A percentile compares a stretch with the other conserved stretches of the same genome.
phyloP scores from a whole-genome alignment of 1,140 invertebrate genomes.

The Drosophila pectinifera region DNA sequence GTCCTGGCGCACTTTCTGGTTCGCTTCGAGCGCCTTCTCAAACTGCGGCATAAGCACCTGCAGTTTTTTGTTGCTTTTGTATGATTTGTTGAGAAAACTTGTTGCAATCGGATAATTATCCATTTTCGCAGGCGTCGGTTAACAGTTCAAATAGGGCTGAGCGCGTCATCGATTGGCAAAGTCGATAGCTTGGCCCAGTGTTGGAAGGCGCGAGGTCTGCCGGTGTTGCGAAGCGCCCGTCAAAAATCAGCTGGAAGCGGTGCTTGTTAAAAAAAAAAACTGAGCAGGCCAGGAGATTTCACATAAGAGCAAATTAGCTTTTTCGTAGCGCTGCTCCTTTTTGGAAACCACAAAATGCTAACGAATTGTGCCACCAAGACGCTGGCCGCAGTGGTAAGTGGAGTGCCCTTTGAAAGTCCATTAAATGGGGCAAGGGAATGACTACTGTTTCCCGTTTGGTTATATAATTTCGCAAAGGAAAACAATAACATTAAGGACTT shows the following conservation, averaged over 20 bases:
- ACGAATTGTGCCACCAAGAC: conserved; percentile 73
- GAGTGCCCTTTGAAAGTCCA: too few species aligned
- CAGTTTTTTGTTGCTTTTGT: not conserved
- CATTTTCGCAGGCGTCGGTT: not conserved
- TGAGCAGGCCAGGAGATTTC: conserved; percentile 33
- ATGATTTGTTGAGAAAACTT: not conserved
- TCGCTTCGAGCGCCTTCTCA: not conserved
- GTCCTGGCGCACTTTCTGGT: not conserved
- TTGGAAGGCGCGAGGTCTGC: not conserved
- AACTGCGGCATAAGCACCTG: not conserved
- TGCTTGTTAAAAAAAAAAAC: conserved; percentile 41
- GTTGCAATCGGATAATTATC: not conserved
- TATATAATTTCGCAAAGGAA: conserved; percentile 71
- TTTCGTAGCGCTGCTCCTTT: conserved; percentile 22
- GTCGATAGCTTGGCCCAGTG: not conserved
- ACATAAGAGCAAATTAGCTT: conserved; percentile 44
- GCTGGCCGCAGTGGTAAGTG: conserved; percentile 68
- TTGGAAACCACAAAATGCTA: conserved; percentile 62
- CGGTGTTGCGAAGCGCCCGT: conserved; percentile 18
- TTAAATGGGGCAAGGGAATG: not conserved
- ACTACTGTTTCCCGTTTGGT: conserved; percentile 17
- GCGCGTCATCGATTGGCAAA: not conserved
- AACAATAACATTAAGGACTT: conserved; percentile 60
- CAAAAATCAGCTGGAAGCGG: conserved; percentile 35
- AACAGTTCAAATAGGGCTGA: not conserved